Evolutionary conservation across 2,113 vertebrate genomes (phyloP).

Genomic region (Chaenogobius annularis): DNA sequence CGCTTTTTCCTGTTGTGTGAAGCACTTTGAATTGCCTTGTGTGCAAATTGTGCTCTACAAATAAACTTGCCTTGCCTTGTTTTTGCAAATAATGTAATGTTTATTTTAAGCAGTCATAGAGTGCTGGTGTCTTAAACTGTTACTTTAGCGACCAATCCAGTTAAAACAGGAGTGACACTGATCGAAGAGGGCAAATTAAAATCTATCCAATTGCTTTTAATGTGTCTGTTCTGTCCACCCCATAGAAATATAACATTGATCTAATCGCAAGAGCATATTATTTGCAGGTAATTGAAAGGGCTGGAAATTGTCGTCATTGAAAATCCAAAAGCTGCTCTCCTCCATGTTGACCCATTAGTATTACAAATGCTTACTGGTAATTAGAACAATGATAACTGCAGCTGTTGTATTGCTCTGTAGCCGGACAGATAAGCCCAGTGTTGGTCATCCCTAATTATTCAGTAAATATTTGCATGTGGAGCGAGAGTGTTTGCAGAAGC

Average conservation of each 20-base stretch:
- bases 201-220: neutral
- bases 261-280: neutral
- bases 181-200: too few species aligned
- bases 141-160: too few species aligned
- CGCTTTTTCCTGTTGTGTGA: too few species aligned
- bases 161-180: too few species aligned
- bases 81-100: too few species aligned
- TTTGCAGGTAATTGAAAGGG: neutral
- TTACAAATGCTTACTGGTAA: constrained; percentile 6
- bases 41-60: too few species aligned
- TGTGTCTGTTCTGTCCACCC: neutral
- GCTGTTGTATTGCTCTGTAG: neutral
- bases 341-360: neutral
- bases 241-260: neutral
- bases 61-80: too few species aligned
- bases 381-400: neutral
- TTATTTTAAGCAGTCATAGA: too few species aligned
- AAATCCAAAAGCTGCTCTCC: neutral
- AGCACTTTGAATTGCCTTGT: too few species aligned
- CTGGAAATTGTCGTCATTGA: neutral
- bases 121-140: too few species aligned
- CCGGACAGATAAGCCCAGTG: constrained; percentile 15
- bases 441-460: constrained; percentile 40
- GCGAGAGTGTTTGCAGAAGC: constrained; percentile 27
- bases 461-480: constrained; percentile 37